A percentile compares a stretch with the other conserved stretches of the same genome.
Conservation (phyloP, 2,888 invertebrate genomes). For the Bombylius discolor region DNA sequence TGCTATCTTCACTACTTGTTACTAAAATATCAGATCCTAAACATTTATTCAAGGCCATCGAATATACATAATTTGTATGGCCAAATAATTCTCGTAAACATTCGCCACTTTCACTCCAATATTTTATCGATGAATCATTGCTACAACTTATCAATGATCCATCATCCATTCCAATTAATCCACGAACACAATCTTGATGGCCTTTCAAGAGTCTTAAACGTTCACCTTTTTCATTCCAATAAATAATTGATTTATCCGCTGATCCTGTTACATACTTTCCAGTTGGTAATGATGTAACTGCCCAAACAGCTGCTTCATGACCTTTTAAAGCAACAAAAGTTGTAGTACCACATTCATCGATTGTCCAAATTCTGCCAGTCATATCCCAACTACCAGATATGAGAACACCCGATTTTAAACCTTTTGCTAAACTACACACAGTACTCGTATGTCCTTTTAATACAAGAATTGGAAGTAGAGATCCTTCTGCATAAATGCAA, state of each 20-base stretch:
- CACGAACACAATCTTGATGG: conserved; percentile 87
- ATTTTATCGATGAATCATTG: conserved; percentile 78
- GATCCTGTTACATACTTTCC: conserved; percentile 65
- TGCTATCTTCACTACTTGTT: conserved; percentile 80
- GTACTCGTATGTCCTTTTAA: conserved; percentile 54
- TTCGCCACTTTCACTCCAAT: conserved; percentile 72
- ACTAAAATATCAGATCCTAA: conserved; percentile 51
- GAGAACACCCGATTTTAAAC: conserved; percentile 42
- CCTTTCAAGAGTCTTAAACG: conserved; percentile 55
- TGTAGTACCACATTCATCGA: conserved; percentile 42
- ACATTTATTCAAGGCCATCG: conserved; percentile 43
- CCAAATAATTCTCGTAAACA: conserved; percentile 65
- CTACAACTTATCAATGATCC: conserved; percentile 76
- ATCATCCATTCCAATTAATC: conserved; percentile 53
- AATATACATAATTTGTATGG: conserved; percentile 81
- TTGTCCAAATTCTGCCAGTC: conserved; percentile 71
- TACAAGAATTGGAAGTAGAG: conserved; percentile 50
- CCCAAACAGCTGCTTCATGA: conserved; percentile 82
- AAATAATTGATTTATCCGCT: conserved; percentile 79
- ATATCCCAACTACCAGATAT: conserved; percentile 89
- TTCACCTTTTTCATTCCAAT: conserved; percentile 64
- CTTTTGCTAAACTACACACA: conserved; percentile 41
- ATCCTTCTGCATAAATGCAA: conserved; percentile 60
- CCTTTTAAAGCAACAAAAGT: conserved; percentile 48
- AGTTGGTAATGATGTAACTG: conserved; percentile 43